phyloP scores from a whole-genome alignment of 2,113 vertebrate genomes.

The Pao palembangensis region DNA sequence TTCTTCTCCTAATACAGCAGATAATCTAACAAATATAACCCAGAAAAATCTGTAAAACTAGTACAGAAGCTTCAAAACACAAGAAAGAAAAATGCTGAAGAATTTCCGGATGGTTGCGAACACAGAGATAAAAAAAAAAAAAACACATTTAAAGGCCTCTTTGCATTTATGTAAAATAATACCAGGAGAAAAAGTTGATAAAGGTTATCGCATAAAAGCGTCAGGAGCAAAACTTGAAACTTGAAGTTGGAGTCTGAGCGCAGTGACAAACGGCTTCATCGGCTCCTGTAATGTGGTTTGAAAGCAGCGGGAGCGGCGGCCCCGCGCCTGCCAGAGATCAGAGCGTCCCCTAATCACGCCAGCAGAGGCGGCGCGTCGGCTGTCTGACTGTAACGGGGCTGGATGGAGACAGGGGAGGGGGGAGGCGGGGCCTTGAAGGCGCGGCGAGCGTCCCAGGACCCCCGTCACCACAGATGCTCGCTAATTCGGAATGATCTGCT shows the following conservation, averaged over 20 bases:
- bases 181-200: slow-evolving; percentile 8
- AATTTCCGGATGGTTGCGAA: no score
- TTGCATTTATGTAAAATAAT: no score
- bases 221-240: slow-evolving; percentile 9
- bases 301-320: slow-evolving; percentile 37
- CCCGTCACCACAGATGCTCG: slow-evolving; percentile 53
- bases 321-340: slow-evolving; percentile 45
- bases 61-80: no score
- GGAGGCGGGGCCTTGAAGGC: neutral
- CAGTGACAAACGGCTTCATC: slow-evolving; percentile 33
- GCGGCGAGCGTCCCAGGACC: slow-evolving; percentile 47
- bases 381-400: slow-evolving; percentile 23
- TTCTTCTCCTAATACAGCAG: neutral
- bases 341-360: slow-evolving; percentile 33
- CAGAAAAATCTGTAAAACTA: neutral
- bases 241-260: slow-evolving; percentile 41
- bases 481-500: slow-evolving; percentile 58
- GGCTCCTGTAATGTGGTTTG: slow-evolving; percentile 20
- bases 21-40: slow-evolving; percentile 28
- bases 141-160: no score
- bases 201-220: slow-evolving; percentile 7
- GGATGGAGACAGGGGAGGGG: slow-evolving; percentile 17
- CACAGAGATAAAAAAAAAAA: no score
- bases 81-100: no score
- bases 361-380: slow-evolving; percentile 43